Evolutionary conservation across 2,888 invertebrate species (phyloP), one percentile per base, ranked within the genome.

Genomic region (Holacanthella duospinosa): DNA sequence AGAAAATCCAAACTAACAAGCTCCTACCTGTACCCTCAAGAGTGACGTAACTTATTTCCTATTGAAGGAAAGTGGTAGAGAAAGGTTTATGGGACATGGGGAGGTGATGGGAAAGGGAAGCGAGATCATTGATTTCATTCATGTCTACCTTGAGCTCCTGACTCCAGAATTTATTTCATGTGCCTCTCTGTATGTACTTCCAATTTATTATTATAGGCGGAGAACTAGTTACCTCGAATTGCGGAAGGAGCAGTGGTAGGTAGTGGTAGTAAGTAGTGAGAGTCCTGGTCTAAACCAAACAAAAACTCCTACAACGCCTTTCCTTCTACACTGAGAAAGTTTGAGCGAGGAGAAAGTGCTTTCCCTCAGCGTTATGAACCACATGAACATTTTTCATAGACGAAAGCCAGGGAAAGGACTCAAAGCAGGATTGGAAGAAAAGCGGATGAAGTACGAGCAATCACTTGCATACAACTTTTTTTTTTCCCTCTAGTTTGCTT

Each of bases 361-460:
- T n/a, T n/a, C n/a, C 36, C 36, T 9, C 36, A 16, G 16, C 36
- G 36, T 36, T 36, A 36, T 36, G 16, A 36, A 36, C 36, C 36
- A 9, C 36, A 16, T 16, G 16, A 6, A 6, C 36, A 36, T 36
- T 36, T 36, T 36, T 36, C 36, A 36, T 36, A 36, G 36, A 9
- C 36, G 16, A 16, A 36, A 36, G 36, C 9, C 9, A 36, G 36
- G 16, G 36, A 36, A 16, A 9, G 36, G 6, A 16, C 16, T 6
- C 16, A 36, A 16, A 36, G 36, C 16, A 16, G 36, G 6, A 36
- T 36, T 36, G 36, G 36, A 36, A 36, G 36, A 36, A 36, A 36
- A 36, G 36, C 36, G 36, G 61, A 61, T 56, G 61, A 61, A 58
- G 63, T 48, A 58, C 59, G 58, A 48, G 63, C 63, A 63, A 63